phyloP scores from a whole-genome alignment of 2,113 vertebrate species.

The Poicephalus meyeri region DNA sequence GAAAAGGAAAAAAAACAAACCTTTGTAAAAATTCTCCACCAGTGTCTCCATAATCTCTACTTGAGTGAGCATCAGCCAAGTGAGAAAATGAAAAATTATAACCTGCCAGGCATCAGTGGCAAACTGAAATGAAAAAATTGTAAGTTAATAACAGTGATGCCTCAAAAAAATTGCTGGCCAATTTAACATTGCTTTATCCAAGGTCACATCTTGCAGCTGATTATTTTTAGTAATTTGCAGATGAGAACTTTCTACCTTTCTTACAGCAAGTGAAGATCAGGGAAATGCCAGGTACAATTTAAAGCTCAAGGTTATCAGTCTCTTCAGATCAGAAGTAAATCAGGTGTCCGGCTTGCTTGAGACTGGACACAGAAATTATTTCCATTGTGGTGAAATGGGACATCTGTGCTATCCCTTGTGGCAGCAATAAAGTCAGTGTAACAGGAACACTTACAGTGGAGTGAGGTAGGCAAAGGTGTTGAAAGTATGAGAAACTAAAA shows the following conservation, averaged over 20 bases:
- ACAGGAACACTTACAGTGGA: background rate
- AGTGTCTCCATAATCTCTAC: constrained; percentile 86
- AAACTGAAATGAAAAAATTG: constrained; percentile 88
- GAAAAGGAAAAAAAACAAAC: constrained; percentile 61
- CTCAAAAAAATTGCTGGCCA: constrained; percentile 78
- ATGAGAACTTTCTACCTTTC: constrained; percentile 64
- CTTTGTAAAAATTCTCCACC: constrained; percentile 77
- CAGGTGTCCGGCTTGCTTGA: constrained; percentile 28
- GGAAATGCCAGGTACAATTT: constrained; percentile 38
- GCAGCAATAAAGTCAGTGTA: background rate
- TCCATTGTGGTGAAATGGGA: constrained; percentile 19
- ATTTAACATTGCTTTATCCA: constrained; percentile 84
- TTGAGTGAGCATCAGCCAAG: constrained; percentile 82
- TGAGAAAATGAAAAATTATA: constrained; percentile 90
- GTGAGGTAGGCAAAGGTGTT: background rate
- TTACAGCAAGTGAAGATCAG: constrained; percentile 48
- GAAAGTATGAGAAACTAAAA: background rate
- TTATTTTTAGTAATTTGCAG: constrained; percentile 78
- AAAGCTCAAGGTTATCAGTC: constrained; percentile 62
- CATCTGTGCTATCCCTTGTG: background rate
- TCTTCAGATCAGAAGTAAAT: constrained; percentile 38
- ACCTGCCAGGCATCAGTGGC: constrained; percentile 88
- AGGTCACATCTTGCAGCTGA: constrained; percentile 82
- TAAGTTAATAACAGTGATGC: constrained; percentile 83
- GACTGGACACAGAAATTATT: constrained; percentile 17